These are phyloP conservation scores for Brachymystax lenok DNA, from an alignment of 2,797 vertebrate genomes.

Conservation along the genomic window DNA sequence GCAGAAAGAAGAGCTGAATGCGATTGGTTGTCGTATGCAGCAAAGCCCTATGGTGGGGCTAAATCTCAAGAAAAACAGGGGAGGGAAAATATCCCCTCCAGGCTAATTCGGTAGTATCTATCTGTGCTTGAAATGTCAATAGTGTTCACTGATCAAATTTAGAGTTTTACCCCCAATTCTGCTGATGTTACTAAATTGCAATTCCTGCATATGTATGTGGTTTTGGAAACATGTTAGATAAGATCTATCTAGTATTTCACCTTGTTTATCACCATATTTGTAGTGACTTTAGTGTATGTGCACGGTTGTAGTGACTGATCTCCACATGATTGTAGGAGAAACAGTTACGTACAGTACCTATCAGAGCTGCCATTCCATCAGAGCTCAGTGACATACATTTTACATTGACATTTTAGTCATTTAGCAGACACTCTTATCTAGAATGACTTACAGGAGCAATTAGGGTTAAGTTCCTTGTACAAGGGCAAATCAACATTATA, in stretches of 20 bases:
- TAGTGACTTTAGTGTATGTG: too few relatives aligned
- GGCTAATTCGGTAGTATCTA: conserved; percentile 25
- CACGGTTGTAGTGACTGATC: too few relatives aligned
- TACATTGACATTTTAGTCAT: too few relatives aligned
- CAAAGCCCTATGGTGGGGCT: conserved; percentile 12
- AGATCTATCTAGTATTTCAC: not conserved
- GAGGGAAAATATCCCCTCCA: conserved; percentile 14
- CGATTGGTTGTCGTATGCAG: conserved; percentile 36
- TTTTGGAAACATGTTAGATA: not conserved
- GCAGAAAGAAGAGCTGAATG: conserved; percentile 42
- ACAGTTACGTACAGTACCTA: too few relatives aligned
- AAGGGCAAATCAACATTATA: too few relatives aligned
- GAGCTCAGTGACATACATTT: too few relatives aligned
- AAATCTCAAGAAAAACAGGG: not conserved
- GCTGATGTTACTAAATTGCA: not conserved
- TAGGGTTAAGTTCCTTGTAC: too few relatives aligned
- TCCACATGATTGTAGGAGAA: too few relatives aligned
- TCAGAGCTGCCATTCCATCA: too few relatives aligned
- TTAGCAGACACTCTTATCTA: too few relatives aligned
- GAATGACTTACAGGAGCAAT: too few relatives aligned
- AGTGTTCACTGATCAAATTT: conserved; percentile 35
- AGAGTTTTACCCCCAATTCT: not conserved
- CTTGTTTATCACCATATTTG: not conserved
- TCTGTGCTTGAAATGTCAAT: conserved; percentile 30
- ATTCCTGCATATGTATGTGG: not conserved